Evolutionary conservation across 2,113 vertebrate genomes (phyloP).

Genomic region (Glaucidium brasilianum): DNA sequence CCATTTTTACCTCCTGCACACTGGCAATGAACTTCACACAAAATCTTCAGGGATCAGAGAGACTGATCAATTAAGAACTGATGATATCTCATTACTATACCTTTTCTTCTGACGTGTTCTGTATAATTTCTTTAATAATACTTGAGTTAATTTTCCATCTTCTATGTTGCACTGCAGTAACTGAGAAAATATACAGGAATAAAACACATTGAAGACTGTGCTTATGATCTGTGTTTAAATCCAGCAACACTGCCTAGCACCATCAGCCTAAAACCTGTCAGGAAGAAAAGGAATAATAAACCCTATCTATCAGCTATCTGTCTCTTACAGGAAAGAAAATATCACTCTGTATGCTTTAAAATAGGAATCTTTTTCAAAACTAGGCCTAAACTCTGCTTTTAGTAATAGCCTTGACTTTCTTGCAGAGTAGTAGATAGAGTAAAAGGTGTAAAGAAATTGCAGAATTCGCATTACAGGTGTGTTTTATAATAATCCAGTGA

Average conservation of each 20-base stretch:
- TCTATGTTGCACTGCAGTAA: not conserved
- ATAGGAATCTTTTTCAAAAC: not conserved
- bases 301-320: not conserved
- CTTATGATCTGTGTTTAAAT: not conserved
- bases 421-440: not conserved
- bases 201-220: not conserved
- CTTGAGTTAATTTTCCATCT: not conserved
- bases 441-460: not conserved
- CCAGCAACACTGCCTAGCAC: not conserved
- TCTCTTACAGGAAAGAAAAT: not conserved
- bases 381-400: not conserved
- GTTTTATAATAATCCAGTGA: not conserved
- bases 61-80: not conserved
- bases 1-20: not conserved
- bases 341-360: not conserved
- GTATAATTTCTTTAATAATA: not conserved
- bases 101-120: not conserved
- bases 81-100: not conserved
- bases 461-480: not conserved
- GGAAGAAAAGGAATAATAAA: not conserved
- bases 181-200: not conserved
- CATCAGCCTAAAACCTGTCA: not conserved
- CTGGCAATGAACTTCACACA: not conserved
- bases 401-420: not conserved
- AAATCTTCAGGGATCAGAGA: not conserved